phyloP scores from a whole-genome alignment of 2,888 invertebrate genomes.

The Sesia bembeciformis region DNA sequence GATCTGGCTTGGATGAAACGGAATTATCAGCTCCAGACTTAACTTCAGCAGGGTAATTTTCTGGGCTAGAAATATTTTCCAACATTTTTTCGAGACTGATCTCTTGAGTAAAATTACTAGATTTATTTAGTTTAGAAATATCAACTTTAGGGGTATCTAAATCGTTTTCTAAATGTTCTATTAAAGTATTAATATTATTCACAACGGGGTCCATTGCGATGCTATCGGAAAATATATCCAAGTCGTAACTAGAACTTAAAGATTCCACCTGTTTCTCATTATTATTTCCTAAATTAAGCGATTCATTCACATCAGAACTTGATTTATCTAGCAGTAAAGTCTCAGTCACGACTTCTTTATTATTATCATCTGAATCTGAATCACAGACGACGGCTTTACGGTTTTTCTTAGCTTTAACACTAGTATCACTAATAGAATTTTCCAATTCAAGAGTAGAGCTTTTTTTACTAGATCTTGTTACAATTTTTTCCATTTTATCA shows the following conservation, averaged over 20 bases:
- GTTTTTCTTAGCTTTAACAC: slow-evolving; percentile 17
- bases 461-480: slow-evolving; percentile 33
- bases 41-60: neutral
- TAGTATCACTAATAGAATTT: neutral
- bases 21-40: neutral
- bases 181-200: slow-evolving; percentile 50
- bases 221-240: slow-evolving; percentile 52
- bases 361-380: slow-evolving; percentile 32
- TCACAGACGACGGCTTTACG: slow-evolving; percentile 31
- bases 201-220: slow-evolving; percentile 40
- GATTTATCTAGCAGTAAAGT: neutral
- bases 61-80: too few species aligned
- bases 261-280: slow-evolving; percentile 1
- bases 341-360: slow-evolving; percentile 1
- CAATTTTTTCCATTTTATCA: slow-evolving; percentile 16
- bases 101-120: neutral
- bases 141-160: slow-evolving; percentile 18
- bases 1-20: neutral
- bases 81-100: too few species aligned
- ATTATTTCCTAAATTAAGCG: slow-evolving; percentile 3
- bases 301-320: slow-evolving; percentile 1
- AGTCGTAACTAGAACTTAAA: slow-evolving; percentile 21
- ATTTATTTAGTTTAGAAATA: slow-evolving; percentile 14
- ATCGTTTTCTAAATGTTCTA: slow-evolving; percentile 51
- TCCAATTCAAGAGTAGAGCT: slow-evolving; percentile 9